Evolutionary conservation across 2,888 invertebrate species (phyloP).

Genomic region (Heterodera filipjevi): DNA sequence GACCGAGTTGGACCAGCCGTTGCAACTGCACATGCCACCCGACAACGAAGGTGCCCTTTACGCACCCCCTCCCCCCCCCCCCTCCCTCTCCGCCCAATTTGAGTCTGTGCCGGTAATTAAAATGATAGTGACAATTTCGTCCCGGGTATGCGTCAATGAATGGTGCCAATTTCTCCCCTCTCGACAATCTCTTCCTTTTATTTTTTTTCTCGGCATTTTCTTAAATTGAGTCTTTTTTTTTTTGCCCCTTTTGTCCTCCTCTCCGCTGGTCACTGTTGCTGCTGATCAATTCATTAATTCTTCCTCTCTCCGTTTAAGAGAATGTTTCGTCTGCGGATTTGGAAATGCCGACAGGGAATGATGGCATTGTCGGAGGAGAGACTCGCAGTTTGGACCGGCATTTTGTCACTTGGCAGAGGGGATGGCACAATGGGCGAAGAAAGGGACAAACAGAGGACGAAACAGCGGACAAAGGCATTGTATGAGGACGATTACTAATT

Average conservation of each 20-base stretch:
- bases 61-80: neutral
- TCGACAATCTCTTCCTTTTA: too few species aligned
- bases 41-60: conserved; percentile 7
- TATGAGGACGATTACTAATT: neutral
- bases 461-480: neutral
- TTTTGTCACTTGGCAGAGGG: neutral
- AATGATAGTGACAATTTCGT: too few species aligned
- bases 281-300: neutral
- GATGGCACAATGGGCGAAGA: conserved; percentile 13
- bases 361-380: conserved; percentile 30
- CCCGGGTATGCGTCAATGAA: too few species aligned
- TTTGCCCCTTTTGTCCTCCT: neutral
- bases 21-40: conserved; percentile 10
- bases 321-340: neutral
- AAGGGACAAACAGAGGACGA: neutral
- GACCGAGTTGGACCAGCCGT: neutral
- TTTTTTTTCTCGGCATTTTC: too few species aligned
- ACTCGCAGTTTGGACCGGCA: conserved; percentile 43
- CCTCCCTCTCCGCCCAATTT: neutral
- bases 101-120: neutral
- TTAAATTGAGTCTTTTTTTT: too few species aligned
- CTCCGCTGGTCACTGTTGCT: neutral
- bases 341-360: neutral
- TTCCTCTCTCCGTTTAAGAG: neutral
- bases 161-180: too few species aligned